phyloP scores from a whole-genome alignment of 2,888 invertebrate species.

The Drosophila barbarae region DNA sequence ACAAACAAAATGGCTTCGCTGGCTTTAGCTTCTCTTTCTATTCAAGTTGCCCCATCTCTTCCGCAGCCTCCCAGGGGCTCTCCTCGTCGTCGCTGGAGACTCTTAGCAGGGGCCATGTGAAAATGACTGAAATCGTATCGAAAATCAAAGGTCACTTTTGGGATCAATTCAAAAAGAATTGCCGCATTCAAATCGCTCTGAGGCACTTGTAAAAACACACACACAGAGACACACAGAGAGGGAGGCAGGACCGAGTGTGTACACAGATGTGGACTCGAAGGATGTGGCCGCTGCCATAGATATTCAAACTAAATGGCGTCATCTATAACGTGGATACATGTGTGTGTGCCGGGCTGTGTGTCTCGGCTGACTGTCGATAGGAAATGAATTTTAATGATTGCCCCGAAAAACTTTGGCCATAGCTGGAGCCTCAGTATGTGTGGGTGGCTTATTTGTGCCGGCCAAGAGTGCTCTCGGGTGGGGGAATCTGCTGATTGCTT shows the following conservation, averaged over 20 bases:
- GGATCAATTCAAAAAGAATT: conserved; percentile 74
- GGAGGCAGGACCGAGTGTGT: conserved; percentile 13
- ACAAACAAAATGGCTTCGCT: conserved; percentile 60
- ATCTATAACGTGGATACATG: conserved; percentile 56
- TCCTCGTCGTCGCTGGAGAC: conserved; percentile 58
- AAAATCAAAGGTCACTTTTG: conserved; percentile 74
- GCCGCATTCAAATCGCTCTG: conserved; percentile 72
- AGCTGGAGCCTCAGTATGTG: conserved; percentile 24
- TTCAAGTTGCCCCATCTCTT: conserved; percentile 12
- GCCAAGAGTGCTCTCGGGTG: conserved; percentile 11
- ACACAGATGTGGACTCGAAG: conserved; percentile 27
- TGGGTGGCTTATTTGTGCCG: conserved; percentile 31
- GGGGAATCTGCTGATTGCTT: conserved; percentile 20
- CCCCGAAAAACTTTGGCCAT: conserved; percentile 54
- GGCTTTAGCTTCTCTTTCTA: conserved; percentile 19
- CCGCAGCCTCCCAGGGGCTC: conserved; percentile 6
- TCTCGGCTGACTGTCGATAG: conserved; percentile 67
- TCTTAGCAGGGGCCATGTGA: conserved; percentile 66
- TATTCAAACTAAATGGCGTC: conserved; percentile 73
- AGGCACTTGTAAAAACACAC: conserved; percentile 60
- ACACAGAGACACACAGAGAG: neutral
- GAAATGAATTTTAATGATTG: conserved; percentile 73
- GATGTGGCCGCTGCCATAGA: conserved; percentile 53
- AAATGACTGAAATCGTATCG: conserved; percentile 72
- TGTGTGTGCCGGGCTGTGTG: conserved; percentile 28